phyloP scores from a whole-genome alignment of 2,888 invertebrate genomes.

The Chrysotoxum bicinctum region DNA sequence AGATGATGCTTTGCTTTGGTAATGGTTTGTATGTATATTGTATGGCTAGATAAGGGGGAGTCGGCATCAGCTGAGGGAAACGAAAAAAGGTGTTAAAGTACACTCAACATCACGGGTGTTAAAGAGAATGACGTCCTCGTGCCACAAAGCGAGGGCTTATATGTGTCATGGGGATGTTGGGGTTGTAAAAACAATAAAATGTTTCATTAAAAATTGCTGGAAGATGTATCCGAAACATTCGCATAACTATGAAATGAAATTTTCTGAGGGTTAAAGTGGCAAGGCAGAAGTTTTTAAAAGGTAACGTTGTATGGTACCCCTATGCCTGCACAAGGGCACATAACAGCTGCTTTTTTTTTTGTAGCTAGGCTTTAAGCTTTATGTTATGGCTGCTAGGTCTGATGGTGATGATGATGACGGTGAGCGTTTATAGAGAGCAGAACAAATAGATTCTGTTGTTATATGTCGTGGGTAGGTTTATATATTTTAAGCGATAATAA shows the following conservation, averaged over 20 bases:
- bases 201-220: slow-evolving; percentile 36
- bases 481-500: slow-evolving; percentile 36
- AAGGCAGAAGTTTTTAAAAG: slow-evolving; percentile 36
- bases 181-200: slow-evolving; percentile 52
- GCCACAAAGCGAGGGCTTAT: neutral
- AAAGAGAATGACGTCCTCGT: slow-evolving; percentile 48
- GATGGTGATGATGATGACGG: slow-evolving; percentile 1
- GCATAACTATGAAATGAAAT: slow-evolving; percentile 41
- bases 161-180: neutral
- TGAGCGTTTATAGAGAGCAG: slow-evolving; percentile 3
- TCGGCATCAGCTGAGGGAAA: neutral
- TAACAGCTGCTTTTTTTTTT: neutral
- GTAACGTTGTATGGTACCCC: neutral
- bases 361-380: neutral
- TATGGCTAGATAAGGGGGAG: neutral
- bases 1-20: slow-evolving; percentile 53
- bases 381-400: neutral
- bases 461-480: neutral
- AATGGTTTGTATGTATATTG: slow-evolving; percentile 1
- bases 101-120: slow-evolving; percentile 43
- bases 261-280: slow-evolving; percentile 36
- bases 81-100: slow-evolving; percentile 36
- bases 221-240: slow-evolving; percentile 31
- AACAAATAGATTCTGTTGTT: slow-evolving; percentile 16
- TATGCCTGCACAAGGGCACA: neutral